Evolutionary conservation across 2,113 vertebrate species (phyloP).

Genomic region (Anseranas semipalmata): DNA sequence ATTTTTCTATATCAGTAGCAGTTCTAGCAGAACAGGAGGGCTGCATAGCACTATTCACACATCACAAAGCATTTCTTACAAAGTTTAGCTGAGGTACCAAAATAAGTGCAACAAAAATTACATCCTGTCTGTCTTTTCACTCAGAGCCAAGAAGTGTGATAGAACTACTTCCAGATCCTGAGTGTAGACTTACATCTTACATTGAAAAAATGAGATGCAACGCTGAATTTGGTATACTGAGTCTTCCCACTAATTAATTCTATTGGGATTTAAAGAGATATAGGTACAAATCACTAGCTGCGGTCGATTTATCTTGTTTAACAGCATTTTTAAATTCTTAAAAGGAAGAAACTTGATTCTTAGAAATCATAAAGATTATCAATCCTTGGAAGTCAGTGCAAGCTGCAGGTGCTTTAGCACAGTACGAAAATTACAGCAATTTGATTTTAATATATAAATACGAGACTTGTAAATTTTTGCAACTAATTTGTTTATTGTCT

Average conservation of each 20-base stretch:
- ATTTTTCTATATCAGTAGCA: not conserved
- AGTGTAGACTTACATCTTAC: not conserved
- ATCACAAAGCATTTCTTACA: not conserved
- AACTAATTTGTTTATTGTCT: not conserved
- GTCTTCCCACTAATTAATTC: not conserved
- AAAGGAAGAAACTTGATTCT: not conserved
- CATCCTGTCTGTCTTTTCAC: not conserved
- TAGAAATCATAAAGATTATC: not conserved
- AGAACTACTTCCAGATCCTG: not conserved
- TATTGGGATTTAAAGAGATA: not conserved
- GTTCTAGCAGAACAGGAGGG: not conserved
- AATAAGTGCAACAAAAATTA: not conserved
- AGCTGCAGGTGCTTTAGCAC: not conserved
- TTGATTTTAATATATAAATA: not conserved
- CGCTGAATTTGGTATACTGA: not conserved
- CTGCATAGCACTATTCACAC: not conserved
- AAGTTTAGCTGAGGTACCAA: not conserved
- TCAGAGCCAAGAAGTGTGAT: not conserved
- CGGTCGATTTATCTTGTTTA: not conserved
- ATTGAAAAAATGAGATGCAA: not conserved
- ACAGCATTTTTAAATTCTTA: not conserved
- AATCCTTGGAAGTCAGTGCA: not conserved
- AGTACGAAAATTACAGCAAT: not conserved
- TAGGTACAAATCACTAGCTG: not conserved
- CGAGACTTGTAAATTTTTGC: not conserved